These are phyloP conservation scores for Conistra vaccinii DNA, from an alignment of 2,888 invertebrate genomes.

Conservation along the genomic window DNA sequence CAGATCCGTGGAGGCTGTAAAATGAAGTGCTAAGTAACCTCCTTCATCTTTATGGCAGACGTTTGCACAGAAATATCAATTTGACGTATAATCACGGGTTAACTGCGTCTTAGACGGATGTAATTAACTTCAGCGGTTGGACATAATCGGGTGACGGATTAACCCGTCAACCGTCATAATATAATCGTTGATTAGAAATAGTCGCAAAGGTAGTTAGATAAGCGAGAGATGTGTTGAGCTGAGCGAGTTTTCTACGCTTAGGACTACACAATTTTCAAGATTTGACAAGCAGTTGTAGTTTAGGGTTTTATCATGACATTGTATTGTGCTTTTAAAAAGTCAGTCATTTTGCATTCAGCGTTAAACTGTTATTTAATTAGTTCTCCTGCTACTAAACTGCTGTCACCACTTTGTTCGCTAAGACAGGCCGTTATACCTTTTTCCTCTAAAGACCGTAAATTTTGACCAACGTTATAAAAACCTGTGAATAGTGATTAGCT, in stretches of 20 bases:
- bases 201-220: constrained; percentile 18
- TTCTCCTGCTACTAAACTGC: background rate
- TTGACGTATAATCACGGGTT: constrained; percentile 65
- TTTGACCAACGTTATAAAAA: rapidly evolving
- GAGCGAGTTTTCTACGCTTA: background rate
- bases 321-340: too few species aligned
- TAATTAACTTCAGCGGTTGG: constrained; percentile 74
- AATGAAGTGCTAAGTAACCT: constrained; percentile 44
- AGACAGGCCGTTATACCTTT: background rate
- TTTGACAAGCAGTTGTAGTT: too few species aligned
- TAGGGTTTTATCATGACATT: too few species aligned
- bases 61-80: constrained; percentile 68
- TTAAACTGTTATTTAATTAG: too few species aligned
- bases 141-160: constrained; percentile 69
- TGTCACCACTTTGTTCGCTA: background rate
- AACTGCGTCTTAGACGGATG: constrained; percentile 63
- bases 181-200: constrained; percentile 62
- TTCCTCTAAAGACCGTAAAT: background rate
- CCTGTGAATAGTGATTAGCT: background rate
- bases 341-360: too few species aligned
- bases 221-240: background rate
- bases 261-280: background rate
- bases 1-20: constrained; percentile 51
- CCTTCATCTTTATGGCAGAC: constrained; percentile 52
- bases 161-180: constrained; percentile 69